Evolutionary conservation across 2,797 vertebrate species (phyloP), one percentile per base, ranked within the genome.

Genomic region (Artibeus jamaicensis): DNA sequence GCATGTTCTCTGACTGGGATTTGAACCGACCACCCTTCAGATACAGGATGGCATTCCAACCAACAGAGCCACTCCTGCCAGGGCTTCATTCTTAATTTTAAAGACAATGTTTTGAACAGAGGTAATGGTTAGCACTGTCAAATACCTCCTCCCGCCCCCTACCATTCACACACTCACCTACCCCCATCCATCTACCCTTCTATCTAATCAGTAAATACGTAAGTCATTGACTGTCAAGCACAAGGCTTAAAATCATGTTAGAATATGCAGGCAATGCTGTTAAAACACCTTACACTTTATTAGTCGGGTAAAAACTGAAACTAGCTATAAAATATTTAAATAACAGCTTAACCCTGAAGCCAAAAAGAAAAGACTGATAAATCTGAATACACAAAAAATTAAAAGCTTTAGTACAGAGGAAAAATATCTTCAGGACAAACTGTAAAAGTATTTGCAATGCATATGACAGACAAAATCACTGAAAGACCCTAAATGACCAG

Each of bases 241-340:
- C 3, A 67, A 89, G 50, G 21, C 19, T 78, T 55, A 78, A 50
- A 53, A 24, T 55, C 44, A 6, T 62, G 32, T 84, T 84, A 74
- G 87, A 74, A 65, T 67, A 39, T 44, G 42, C 46, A 86, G 85
- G 10, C 55, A 50, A 71, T 9, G 21, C 42, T 79, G 2, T 59
- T 55, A 81, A 62, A 85, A 32, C n/a, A 76, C 42, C 74, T 88
- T 91, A 79, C 0, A 34, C 68, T 91, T 83, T 92, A 62, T 62
- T 62, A 85, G 55, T 74, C 5, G 2, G 21, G 46, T 89, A 44
- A 95, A 77, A 95, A 79, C 42, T 81, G 88, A 93, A 86, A 83
- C 46, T 57, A 48, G 39, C 53, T 83, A 84, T 95, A 76, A 96
- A 89, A 93, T 92, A 97, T 92, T 94, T 96, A 96, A 96, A 73